phyloP scores from a whole-genome alignment of 2,797 vertebrate genomes.

The Hapalemur alaotrensis region DNA sequence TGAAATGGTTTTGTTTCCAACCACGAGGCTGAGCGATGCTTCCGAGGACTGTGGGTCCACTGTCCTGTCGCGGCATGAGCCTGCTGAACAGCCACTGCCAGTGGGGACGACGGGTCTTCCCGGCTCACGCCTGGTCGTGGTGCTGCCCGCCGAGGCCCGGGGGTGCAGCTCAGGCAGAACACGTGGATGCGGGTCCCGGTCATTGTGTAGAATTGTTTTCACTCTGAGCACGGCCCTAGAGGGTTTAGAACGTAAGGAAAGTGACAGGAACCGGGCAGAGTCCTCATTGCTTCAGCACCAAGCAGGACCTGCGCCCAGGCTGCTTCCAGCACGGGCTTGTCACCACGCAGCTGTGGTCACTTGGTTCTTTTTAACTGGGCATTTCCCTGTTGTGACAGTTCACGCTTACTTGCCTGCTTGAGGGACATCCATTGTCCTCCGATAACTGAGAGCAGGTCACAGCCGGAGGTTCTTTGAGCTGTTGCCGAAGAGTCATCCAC shows the following conservation, averaged over 20 bases:
- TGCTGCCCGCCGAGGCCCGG: accelerated
- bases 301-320: accelerated
- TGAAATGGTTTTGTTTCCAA: neutral
- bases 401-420: neutral
- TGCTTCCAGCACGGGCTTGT: accelerated
- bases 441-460: neutral
- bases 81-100: accelerated
- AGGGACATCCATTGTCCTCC: neutral
- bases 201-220: neutral
- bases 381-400: neutral
- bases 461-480: too few relatives aligned
- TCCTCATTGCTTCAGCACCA: accelerated
- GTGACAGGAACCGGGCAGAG: too few relatives aligned
- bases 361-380: neutral
- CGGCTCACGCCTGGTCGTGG: accelerated
- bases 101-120: neutral
- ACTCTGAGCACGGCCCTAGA: neutral
- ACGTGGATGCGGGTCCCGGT: neutral
- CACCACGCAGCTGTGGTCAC: accelerated
- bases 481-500: neutral
- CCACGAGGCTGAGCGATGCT: neutral
- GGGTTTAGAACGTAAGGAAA: neutral
- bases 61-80: accelerated
- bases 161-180: accelerated
- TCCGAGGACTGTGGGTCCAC: neutral